Conservation (phyloP, 2,113 vertebrate species). For the Gallinago paraguaiae region DNA sequence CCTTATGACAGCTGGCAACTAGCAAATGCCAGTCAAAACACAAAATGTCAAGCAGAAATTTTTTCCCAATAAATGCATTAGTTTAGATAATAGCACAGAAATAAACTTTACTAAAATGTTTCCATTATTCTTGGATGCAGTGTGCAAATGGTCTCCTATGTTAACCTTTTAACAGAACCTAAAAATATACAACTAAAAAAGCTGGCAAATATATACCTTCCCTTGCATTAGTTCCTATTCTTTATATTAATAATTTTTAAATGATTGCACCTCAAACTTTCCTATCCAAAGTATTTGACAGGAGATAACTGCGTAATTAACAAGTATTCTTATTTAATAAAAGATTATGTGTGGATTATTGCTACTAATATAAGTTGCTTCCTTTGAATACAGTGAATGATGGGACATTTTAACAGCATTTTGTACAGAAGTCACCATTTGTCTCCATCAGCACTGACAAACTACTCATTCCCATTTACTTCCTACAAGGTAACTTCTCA, state of each 20-base stretch:
- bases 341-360: background rate
- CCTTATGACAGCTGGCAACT: conserved; percentile 81
- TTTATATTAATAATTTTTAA: background rate
- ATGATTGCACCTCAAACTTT: rapidly evolving
- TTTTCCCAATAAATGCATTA: conserved; percentile 73
- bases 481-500: background rate
- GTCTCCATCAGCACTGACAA: background rate
- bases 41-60: conserved; percentile 78
- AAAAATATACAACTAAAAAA: background rate
- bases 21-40: conserved; percentile 84
- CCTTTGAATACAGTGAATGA: background rate
- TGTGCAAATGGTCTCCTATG: background rate
- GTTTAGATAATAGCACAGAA: conserved; percentile 44
- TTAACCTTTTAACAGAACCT: background rate
- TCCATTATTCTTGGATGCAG: background rate
- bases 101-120: conserved; percentile 32
- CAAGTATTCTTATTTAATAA: background rate
- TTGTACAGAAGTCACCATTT: background rate
- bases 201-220: background rate
- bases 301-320: background rate
- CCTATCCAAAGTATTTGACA: background rate
- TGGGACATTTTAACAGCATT: background rate
- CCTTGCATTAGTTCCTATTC: background rate
- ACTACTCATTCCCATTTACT: background rate
- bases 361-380: background rate